These are phyloP conservation scores for Melanargia galathea DNA, from an alignment of 2,888 invertebrate genomes.

Conservation along the genomic window DNA sequence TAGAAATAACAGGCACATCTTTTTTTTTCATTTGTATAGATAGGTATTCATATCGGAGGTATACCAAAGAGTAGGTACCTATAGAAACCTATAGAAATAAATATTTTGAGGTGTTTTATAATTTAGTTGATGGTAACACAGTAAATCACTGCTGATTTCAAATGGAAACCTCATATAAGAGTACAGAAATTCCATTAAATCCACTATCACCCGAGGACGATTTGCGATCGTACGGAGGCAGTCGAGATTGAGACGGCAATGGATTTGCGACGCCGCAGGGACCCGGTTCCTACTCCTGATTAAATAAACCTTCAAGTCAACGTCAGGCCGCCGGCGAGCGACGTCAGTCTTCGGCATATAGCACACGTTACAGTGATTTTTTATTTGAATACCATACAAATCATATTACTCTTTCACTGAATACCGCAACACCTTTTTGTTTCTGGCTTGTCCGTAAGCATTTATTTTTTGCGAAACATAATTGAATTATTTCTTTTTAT, in stretches of 20 bases:
- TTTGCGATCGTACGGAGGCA: conserved; percentile 70
- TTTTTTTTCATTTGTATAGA: no score
- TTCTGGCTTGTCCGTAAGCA: conserved; percentile 12
- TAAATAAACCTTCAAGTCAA: conserved; percentile 77
- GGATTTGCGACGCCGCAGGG: conserved; percentile 62
- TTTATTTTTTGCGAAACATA: conserved; percentile 12
- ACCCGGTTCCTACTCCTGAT: conserved; percentile 64
- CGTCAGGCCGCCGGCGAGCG: conserved; percentile 67
- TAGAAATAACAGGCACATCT: no score
- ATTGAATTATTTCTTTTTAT: conserved; percentile 20
- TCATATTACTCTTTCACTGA: conserved; percentile 40
- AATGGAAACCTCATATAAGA: conserved; percentile 37
- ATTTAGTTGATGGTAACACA: not conserved
- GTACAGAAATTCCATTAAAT: conserved; percentile 71
- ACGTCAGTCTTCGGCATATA: conserved; percentile 67
- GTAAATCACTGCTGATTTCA: conserved; percentile 59
- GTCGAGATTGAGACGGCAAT: conserved; percentile 74
- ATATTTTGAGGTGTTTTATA: not conserved
- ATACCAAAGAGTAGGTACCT: no score
- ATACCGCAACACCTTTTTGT: conserved; percentile 37
- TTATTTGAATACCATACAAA: conserved; percentile 47
- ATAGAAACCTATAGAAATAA: no score
- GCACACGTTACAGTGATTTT: conserved; percentile 50
- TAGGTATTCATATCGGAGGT: no score
- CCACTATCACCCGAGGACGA: conserved; percentile 72